phyloP scores from a whole-genome alignment of 1,140 invertebrate genomes.

The Trachymyrmex cornetzi region DNA sequence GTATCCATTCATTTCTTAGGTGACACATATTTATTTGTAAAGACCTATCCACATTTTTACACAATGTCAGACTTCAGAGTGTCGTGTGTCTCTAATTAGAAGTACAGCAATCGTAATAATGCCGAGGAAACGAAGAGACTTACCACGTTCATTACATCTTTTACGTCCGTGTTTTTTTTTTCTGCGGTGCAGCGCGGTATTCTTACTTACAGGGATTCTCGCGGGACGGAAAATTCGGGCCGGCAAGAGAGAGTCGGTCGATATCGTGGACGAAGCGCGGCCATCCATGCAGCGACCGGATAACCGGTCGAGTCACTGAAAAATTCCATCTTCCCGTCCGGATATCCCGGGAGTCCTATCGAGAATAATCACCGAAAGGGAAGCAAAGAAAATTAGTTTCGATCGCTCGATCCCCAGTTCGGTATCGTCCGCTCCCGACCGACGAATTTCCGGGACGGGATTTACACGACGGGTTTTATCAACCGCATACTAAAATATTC shows the following conservation, averaged over 20 bases:
- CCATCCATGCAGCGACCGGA: slow-evolving; percentile 12
- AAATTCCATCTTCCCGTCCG: slow-evolving; percentile 55
- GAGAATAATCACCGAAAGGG: slow-evolving; percentile 49
- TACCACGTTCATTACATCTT: slow-evolving; percentile 18
- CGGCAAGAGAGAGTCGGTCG: slow-evolving; percentile 28
- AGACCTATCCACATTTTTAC: not conserved
- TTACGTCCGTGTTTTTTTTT: not conserved
- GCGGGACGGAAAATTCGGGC: slow-evolving; percentile 8
- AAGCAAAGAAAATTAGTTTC: slow-evolving; percentile 55
- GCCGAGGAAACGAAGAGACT: not conserved
- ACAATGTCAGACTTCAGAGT: not conserved
- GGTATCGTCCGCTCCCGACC: slow-evolving; percentile 21
- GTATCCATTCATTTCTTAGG: not conserved
- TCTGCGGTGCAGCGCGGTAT: not conserved
- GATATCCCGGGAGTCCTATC: slow-evolving; percentile 54
- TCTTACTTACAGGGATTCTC: slow-evolving; percentile 11
- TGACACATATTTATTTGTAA: not conserved
- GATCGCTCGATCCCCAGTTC: slow-evolving; percentile 24
- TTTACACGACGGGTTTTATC: slow-evolving; percentile 56
- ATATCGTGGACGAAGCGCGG: slow-evolving; percentile 32
- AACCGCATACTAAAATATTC: slow-evolving; percentile 66
- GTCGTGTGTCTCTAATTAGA: slow-evolving; percentile 32
- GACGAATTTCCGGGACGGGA: slow-evolving; percentile 11
- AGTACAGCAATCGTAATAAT: slow-evolving; percentile 1
- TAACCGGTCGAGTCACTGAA: slow-evolving; percentile 58